These are phyloP conservation scores for Varanus salvator DNA, from an alignment of 2,113 vertebrate genomes.

Conservation along the genomic window DNA sequence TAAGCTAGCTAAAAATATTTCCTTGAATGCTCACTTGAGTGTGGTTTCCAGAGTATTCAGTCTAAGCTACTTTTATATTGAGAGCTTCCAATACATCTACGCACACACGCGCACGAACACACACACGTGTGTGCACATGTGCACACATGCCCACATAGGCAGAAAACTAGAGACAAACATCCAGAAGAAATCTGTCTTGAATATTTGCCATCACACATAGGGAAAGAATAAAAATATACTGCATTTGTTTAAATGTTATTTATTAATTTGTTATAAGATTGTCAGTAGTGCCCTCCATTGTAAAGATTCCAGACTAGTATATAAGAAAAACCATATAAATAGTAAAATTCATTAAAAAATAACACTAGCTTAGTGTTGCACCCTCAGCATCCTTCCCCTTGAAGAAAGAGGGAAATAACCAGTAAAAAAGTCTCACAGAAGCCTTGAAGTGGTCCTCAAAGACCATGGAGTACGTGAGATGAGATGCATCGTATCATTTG, in stretches of 20 bases:
- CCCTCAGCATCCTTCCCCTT: no score
- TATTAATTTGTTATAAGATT: background rate
- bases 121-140: background rate
- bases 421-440: background rate
- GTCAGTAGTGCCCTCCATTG: background rate
- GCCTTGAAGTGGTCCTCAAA: background rate
- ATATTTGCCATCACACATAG: background rate
- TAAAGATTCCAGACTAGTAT: background rate
- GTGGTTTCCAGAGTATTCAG: conserved; percentile 22
- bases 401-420: background rate
- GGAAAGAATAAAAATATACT: background rate
- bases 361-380: background rate
- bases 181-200: background rate
- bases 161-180: background rate
- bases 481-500: background rate
- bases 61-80: conserved; percentile 15
- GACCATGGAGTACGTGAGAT: background rate
- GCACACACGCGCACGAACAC: background rate
- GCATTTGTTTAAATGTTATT: background rate
- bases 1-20: conserved; percentile 62
- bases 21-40: conserved; percentile 41
- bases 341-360: background rate
- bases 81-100: background rate
- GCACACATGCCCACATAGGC: no score
- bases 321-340: background rate